These are phyloP conservation scores for Leucoma salicis DNA, from an alignment of 2,888 invertebrate species.

Conservation along the genomic window DNA sequence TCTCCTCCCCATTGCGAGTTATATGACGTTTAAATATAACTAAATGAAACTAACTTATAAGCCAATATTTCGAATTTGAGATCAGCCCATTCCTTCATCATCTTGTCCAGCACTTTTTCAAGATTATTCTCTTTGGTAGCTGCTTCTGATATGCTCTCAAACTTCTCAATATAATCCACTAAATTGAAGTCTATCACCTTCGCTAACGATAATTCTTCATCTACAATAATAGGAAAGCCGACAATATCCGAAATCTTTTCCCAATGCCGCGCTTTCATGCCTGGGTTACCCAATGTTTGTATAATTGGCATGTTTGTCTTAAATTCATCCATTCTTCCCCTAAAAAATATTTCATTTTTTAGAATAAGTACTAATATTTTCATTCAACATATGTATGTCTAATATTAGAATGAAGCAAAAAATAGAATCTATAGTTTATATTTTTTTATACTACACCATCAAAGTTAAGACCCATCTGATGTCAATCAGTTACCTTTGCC, in stretches of 20 bases:
- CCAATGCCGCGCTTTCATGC: constrained; percentile 96
- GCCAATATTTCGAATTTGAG: constrained; percentile 87
- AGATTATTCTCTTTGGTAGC: constrained; percentile 97
- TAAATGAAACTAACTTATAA: constrained; percentile 81
- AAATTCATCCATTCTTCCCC: constrained; percentile 91
- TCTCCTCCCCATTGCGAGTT: too few species aligned
- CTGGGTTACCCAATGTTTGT: constrained; percentile 96
- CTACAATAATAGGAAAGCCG: constrained; percentile 94
- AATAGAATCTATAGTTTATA: too few species aligned
- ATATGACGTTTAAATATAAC: background rate
- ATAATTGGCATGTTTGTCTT: constrained; percentile 95
- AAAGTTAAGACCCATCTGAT: too few species aligned
- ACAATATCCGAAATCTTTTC: constrained; percentile 96
- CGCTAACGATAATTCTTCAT: constrained; percentile 89
- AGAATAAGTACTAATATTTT: too few species aligned
- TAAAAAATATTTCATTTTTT: constrained; percentile 45
- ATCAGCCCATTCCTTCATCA: constrained; percentile 95
- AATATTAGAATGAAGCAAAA: too few species aligned
- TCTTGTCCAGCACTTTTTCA: constrained; percentile 93
- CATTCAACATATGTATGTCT: too few species aligned
- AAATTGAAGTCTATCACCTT: constrained; percentile 95
- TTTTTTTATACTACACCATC: too few species aligned
- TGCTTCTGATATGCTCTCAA: constrained; percentile 95
- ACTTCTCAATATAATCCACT: constrained; percentile 93
- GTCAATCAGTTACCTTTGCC: too few species aligned